Evolutionary conservation across 2,888 invertebrate species (phyloP).

Genomic region (Cosmopolites sordidus): DNA sequence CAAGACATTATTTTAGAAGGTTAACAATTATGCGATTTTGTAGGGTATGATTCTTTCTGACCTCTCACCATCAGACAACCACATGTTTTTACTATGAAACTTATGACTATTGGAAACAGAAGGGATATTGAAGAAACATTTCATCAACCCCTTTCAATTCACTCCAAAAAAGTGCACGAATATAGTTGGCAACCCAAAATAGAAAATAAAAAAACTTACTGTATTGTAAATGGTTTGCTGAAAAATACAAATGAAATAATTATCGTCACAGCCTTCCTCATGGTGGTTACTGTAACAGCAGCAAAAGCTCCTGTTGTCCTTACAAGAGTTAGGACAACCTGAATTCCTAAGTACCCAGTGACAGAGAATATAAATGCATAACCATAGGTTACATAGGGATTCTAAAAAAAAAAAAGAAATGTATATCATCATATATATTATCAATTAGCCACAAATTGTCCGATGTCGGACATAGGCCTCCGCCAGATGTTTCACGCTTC

Average conservation of each 20-base stretch:
- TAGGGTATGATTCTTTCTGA: too few species aligned
- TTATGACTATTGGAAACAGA: conserved; percentile 3
- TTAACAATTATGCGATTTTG: too few species aligned
- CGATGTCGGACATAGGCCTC: too few species aligned
- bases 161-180: too few species aligned
- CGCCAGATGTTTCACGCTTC: too few species aligned
- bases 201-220: conserved; percentile 63
- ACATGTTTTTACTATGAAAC: conserved; percentile 6
- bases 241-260: conserved; percentile 90
- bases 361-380: conserved; percentile 83
- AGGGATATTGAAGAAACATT: too few species aligned
- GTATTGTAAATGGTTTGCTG: conserved; percentile 74
- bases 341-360: conserved; percentile 89
- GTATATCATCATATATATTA: background rate
- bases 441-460: too few species aligned
- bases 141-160: too few species aligned
- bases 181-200: too few species aligned
- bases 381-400: conserved; percentile 71
- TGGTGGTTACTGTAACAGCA: conserved; percentile 90
- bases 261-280: conserved; percentile 88
- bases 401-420: conserved; percentile 50
- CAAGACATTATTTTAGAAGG: too few species aligned
- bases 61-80: too few species aligned
- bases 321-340: conserved; percentile 87
- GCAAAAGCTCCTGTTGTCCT: conserved; percentile 85